Evolutionary conservation across 2,113 vertebrate genomes (phyloP).

Genomic region (Dissostichus mawsoni): DNA sequence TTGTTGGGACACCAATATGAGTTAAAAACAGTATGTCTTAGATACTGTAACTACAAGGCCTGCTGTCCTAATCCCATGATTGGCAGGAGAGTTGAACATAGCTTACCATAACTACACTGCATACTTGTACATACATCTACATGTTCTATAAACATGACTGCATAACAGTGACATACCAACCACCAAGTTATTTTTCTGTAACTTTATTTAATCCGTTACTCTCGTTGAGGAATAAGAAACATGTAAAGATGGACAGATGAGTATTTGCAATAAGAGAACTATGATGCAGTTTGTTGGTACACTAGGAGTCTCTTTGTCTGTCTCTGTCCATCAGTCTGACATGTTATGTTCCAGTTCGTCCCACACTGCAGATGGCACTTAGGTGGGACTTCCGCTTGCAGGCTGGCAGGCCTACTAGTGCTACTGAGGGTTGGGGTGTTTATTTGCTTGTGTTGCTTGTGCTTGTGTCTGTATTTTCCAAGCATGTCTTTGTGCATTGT

Average conservation of each 20-base stretch:
- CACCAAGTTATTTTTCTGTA: background rate
- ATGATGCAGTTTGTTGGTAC: background rate
- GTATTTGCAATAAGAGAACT: background rate
- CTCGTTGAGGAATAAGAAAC: background rate
- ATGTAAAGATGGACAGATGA: background rate
- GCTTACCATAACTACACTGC: background rate
- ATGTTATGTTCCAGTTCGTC: background rate
- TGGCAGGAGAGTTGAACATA: background rate
- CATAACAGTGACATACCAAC: background rate
- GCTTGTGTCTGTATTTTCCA: background rate
- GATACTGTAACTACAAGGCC: background rate
- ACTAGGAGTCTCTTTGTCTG: conserved; percentile 4
- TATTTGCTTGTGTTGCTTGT: background rate
- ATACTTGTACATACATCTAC: background rate
- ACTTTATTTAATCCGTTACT: background rate
- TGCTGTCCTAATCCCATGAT: background rate
- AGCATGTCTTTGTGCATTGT: background rate
- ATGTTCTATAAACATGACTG: background rate
- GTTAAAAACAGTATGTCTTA: background rate
- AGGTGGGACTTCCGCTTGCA: background rate
- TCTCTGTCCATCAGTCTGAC: conserved; percentile 19
- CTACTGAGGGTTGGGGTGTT: conserved; percentile 12
- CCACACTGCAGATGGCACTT: conserved; percentile 16
- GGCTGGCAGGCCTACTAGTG: background rate
- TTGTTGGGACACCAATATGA: background rate